phyloP scores from a whole-genome alignment of 1,140 invertebrate species.

The Papilio aristodemus region DNA sequence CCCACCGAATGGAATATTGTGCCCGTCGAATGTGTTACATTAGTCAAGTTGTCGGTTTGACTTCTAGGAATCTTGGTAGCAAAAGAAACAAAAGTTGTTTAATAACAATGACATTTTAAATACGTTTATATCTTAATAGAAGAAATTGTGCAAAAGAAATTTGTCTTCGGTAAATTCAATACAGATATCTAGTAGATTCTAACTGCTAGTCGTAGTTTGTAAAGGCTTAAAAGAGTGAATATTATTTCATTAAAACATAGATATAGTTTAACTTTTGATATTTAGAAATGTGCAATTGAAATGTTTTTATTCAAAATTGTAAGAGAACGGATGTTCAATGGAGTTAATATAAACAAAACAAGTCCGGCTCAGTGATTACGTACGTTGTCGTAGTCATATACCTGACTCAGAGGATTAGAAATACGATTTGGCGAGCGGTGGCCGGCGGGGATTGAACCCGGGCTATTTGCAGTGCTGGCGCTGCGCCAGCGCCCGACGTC shows the following conservation, averaged over 20 bases:
- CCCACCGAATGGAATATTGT: neutral
- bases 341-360: conserved; percentile 23
- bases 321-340: neutral
- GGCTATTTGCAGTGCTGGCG: conserved; percentile 56
- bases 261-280: too few relatives aligned
- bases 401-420: conserved; percentile 53
- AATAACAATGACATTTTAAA: too few relatives aligned
- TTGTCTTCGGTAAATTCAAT: too few relatives aligned
- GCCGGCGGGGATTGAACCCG: conserved; percentile 52
- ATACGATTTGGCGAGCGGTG: conserved; percentile 53
- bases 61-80: neutral
- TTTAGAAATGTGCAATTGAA: neutral
- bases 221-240: too few relatives aligned
- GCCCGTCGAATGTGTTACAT: neutral
- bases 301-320: neutral
- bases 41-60: neutral
- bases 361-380: conserved; percentile 16
- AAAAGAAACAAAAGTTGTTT: too few relatives aligned
- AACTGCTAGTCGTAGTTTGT: too few relatives aligned
- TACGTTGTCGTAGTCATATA: conserved; percentile 25
- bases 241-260: too few relatives aligned
- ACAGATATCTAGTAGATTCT: too few relatives aligned
- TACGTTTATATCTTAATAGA: too few relatives aligned
- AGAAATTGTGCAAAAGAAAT: too few relatives aligned
- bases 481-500: conserved; percentile 46